A percentile compares a stretch with the other conserved stretches of the same genome.
phyloP scores from a whole-genome alignment of 2,113 vertebrate genomes.

The Hipposideros armiger region DNA sequence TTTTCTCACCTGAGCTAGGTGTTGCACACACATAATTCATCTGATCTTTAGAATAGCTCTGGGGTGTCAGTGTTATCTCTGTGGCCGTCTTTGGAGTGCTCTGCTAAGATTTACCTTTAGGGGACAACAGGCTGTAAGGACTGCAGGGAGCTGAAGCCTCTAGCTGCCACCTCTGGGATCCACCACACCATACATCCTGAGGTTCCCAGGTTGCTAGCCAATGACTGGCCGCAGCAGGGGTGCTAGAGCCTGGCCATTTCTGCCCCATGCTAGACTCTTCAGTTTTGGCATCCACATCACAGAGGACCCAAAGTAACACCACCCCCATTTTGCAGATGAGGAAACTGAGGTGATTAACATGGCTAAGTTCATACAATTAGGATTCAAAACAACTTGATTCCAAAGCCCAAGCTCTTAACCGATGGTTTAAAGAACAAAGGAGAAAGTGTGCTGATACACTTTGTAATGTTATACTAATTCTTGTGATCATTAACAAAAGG shows the following conservation, averaged over 20 bases:
- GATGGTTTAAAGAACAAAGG: background rate
- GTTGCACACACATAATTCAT: background rate
- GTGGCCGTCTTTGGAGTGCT: too few relatives aligned
- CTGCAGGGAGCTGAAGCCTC: background rate
- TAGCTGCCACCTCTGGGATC: background rate
- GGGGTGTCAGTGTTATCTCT: too few relatives aligned
- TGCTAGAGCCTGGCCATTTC: background rate
- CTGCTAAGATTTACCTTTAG: background rate
- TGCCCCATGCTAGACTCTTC: background rate
- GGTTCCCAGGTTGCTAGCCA: background rate
- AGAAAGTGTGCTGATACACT: background rate
- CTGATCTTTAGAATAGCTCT: background rate
- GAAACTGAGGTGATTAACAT: background rate
- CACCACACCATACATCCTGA: background rate
- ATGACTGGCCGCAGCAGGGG: background rate
- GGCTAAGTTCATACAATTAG: background rate
- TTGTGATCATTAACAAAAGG: background rate
- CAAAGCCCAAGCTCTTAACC: slow-evolving; percentile 22
- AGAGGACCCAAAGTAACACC: background rate
- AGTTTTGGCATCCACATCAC: background rate
- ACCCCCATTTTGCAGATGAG: background rate
- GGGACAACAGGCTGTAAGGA: background rate
- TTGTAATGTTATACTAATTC: background rate
- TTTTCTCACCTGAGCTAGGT: slow-evolving; percentile 1
- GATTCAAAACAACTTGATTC: background rate